Conservation (phyloP, 2,888 invertebrate genomes). For the Latheticus oryzae region DNA sequence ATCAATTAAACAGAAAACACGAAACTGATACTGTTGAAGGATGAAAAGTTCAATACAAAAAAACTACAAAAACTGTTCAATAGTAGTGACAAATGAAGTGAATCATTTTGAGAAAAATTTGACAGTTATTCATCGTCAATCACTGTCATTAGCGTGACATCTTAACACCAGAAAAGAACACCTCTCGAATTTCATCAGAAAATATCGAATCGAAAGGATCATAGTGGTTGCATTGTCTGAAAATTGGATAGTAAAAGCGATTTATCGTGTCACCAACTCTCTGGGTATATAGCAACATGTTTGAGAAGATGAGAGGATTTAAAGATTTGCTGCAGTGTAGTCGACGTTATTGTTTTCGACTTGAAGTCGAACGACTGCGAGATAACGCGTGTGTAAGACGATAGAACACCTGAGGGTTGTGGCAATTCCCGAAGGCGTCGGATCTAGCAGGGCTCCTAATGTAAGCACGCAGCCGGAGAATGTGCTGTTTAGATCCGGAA, state of each 20-base stretch:
- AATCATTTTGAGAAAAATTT: slow-evolving; percentile 28
- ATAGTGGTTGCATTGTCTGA: slow-evolving; percentile 12
- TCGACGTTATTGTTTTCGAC: slow-evolving; percentile 35
- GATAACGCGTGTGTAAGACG: slow-evolving; percentile 14
- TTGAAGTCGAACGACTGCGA: slow-evolving; percentile 15
- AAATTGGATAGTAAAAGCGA: slow-evolving; percentile 35
- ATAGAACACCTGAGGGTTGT: slow-evolving; percentile 15
- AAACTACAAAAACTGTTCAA: slow-evolving; percentile 11
- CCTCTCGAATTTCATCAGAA: no score
- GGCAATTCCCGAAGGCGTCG: slow-evolving; percentile 21
- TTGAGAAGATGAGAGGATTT: slow-evolving; percentile 34
- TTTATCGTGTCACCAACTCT: slow-evolving; percentile 28
- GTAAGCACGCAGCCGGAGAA: slow-evolving; percentile 30
- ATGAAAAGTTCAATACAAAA: not conserved
- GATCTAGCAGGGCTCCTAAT: slow-evolving; percentile 16
- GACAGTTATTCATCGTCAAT: slow-evolving; percentile 38
- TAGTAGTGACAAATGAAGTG: slow-evolving; percentile 34
- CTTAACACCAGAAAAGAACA: no score
- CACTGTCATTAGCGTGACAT: slow-evolving; percentile 7
- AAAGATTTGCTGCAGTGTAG: slow-evolving; percentile 29
- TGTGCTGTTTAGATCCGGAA: slow-evolving; percentile 35
- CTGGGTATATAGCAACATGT: slow-evolving; percentile 20
- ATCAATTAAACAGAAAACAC: slow-evolving; percentile 35
- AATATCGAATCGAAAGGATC: slow-evolving; percentile 1
- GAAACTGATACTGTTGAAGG: not conserved